These are phyloP conservation scores for Spinibarbus caldwelli DNA, from an alignment of 2,797 vertebrate species.

Conservation along the genomic window DNA sequence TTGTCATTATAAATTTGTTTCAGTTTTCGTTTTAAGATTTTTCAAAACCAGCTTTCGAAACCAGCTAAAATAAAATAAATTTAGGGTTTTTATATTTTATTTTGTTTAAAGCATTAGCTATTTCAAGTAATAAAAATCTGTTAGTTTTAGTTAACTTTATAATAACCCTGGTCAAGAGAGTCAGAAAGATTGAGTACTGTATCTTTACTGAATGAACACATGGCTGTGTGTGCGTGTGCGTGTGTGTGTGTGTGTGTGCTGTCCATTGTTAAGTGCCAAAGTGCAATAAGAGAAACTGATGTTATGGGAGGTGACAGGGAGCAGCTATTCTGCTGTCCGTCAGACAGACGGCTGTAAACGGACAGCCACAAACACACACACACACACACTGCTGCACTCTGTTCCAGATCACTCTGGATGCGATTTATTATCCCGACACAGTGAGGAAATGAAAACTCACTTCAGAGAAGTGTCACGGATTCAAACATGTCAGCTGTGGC, in stretches of 20 bases:
- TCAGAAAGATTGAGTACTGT: background rate
- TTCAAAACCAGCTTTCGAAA: background rate
- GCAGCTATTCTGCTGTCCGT: conserved; percentile 60
- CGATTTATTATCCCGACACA: conserved; percentile 29
- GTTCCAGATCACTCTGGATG: conserved; percentile 36
- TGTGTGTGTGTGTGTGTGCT: conserved; percentile 5
- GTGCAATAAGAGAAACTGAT: conserved; percentile 49
- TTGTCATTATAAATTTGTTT: background rate
- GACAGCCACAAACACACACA: conserved; percentile 32
- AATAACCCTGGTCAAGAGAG: background rate
- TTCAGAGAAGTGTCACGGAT: conserved; percentile 35
- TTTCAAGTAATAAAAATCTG: background rate
- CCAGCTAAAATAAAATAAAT: background rate
- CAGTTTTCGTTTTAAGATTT: background rate
- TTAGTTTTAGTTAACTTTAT: background rate
- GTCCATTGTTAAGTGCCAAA: conserved; percentile 41
- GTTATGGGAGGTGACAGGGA: conserved; percentile 61
- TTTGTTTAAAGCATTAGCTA: background rate
- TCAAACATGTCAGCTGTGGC: conserved; percentile 18
- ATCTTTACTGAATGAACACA: background rate
- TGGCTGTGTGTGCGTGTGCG: conserved; percentile 14
- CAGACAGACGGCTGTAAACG: conserved; percentile 47
- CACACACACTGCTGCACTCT: background rate
- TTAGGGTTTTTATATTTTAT: background rate
- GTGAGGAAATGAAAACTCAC: conserved; percentile 23